Percentiles rank a stretch among this genome's conserved stretches.
Conservation (phyloP, 1,140 invertebrate genomes). For the Aphis craccivora region DNA sequence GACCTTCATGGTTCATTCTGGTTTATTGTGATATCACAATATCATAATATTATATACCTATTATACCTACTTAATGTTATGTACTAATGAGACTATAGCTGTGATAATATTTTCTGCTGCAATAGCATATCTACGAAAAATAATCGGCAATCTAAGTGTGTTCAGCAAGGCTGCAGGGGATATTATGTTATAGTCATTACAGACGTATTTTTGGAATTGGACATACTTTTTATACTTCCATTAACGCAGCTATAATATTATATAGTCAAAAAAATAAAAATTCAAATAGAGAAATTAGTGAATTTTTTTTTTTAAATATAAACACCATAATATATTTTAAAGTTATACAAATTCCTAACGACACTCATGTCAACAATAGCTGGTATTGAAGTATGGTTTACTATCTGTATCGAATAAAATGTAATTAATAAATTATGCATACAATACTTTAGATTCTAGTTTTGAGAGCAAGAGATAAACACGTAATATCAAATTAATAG, state of each 20-base stretch:
- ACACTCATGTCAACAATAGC: background rate
- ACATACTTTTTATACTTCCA: background rate
- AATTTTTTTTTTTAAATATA: background rate
- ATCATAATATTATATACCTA: too few relatives aligned
- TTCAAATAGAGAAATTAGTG: background rate
- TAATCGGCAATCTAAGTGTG: background rate
- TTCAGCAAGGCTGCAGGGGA: background rate
- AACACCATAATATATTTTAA: background rate
- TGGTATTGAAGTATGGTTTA: background rate
- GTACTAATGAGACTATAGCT: background rate
- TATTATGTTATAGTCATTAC: background rate
- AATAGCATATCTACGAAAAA: background rate
- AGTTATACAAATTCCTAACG: background rate
- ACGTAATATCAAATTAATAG: conserved; percentile 9
- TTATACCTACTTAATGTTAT: background rate
- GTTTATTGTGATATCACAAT: too few relatives aligned
- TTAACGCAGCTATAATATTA: too few relatives aligned
- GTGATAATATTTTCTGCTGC: background rate
- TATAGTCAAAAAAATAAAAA: background rate
- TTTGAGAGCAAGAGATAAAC: conserved; percentile 2
- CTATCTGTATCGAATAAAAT: background rate
- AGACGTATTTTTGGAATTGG: background rate
- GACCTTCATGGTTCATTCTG: background rate
- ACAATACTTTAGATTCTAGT: background rate
- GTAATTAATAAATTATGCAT: background rate